These are phyloP conservation scores for Tetranychus piercei DNA, from an alignment of 2,888 invertebrate genomes.

Conservation along the genomic window DNA sequence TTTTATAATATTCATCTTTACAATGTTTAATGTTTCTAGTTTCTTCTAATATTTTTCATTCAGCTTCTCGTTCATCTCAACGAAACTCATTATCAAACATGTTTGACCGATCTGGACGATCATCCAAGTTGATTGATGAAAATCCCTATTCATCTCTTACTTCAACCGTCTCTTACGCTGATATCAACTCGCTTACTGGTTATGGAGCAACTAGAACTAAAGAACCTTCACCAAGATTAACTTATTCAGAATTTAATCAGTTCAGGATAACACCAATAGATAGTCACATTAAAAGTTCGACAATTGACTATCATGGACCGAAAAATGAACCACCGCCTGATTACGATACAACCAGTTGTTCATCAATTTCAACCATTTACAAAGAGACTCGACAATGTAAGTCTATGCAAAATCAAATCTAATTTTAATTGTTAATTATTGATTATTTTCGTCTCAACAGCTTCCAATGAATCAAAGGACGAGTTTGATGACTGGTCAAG, in stretches of 20 bases:
- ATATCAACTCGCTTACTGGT: background rate
- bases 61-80: background rate
- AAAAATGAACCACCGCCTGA: background rate
- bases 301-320: background rate
- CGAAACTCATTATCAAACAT: background rate
- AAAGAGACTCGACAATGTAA: no score
- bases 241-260: background rate
- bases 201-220: background rate
- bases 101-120: background rate
- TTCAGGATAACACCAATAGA: background rate
- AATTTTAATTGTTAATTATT: no score
- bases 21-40: background rate
- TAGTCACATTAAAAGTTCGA: background rate
- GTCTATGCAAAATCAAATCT: no score
- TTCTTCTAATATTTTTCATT: background rate
- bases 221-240: background rate
- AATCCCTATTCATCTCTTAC: background rate
- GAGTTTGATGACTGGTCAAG: background rate
- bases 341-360: background rate
- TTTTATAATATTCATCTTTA: background rate
- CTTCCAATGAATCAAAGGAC: background rate
- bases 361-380: background rate
- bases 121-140: background rate
- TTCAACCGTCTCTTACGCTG: background rate
- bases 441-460: background rate